Conservation (phyloP, 2,113 vertebrate species). For the Clarias macrocephalus region DNA sequence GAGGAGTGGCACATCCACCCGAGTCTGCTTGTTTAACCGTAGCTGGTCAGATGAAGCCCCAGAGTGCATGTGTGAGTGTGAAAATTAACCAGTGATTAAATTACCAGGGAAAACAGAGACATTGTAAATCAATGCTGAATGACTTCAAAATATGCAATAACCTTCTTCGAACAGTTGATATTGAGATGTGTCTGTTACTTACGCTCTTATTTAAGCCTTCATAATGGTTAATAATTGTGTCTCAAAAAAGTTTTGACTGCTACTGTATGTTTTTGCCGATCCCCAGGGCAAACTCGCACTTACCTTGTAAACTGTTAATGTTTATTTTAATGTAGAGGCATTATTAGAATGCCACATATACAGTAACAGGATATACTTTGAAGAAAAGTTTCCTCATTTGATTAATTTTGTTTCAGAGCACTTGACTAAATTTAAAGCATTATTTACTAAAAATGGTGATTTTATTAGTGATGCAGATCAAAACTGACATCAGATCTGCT, state of each 20-base stretch:
- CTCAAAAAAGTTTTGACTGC: too few relatives aligned
- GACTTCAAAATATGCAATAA: too few relatives aligned
- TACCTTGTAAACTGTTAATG: neutral
- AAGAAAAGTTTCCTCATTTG: neutral
- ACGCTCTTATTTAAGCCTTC: too few relatives aligned
- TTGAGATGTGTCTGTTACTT: too few relatives aligned
- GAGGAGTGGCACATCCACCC: constrained; percentile 72
- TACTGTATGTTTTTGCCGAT: neutral
- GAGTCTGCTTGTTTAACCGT: constrained; percentile 84
- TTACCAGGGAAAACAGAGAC: neutral
- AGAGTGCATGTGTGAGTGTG: constrained; percentile 80
- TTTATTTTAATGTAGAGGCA: neutral
- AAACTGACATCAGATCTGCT: constrained; percentile 78
- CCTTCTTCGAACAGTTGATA: too few relatives aligned
- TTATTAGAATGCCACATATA: neutral
- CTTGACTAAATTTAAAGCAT: neutral
- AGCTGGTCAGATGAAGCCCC: constrained; percentile 81
- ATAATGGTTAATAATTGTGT: too few relatives aligned
- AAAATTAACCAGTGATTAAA: neutral
- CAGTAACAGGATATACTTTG: neutral
- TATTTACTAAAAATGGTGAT: neutral
- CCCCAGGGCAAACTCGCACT: neutral
- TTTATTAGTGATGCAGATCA: constrained; percentile 84
- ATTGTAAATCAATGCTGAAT: too few relatives aligned
- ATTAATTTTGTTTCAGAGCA: neutral